Base-by-base conservation (phyloP, 1,140 invertebrate genomes). In the Drosophila ercepeae region DNA sequence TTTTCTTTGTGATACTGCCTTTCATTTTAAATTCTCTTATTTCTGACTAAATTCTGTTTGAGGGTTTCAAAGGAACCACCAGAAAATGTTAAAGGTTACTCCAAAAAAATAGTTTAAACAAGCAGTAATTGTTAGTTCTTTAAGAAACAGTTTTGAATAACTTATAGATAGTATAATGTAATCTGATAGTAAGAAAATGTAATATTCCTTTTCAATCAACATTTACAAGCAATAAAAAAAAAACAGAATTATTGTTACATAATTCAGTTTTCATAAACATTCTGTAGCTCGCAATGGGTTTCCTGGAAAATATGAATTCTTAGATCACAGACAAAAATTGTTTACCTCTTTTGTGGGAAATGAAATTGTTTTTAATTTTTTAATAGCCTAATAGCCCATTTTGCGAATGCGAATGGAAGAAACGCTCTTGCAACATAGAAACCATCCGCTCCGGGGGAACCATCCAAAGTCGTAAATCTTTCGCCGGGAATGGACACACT, bases 401-500 rank as follows among this genome's bases (percentile, higher is more conserved):
- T 64, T 29, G 60, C 25, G 42, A 63, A 29, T 61, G 3, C 29
- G 16, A 39, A 48, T 60, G n/a, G 55, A 48, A 14, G 29, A 46
- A 39, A 25, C 29, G 42, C 14, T 29, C 16, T 27, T 23, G 6
- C 41, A 25, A 25, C 59, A 19, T 16, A 8, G 41, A 45, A 34
- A 11, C 52, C 29, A 14, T 14, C 39, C 52, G 29, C 29, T n/a
- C 16, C 39, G 13, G 2, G 39, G 39, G 36, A 27, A n/a, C n/a
- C 21, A 4, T 21, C 21, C 34, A 57, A 21, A 27, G 39, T 42
- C 34, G 51, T 42, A 53, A 71, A 53, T 59, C 53, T 36, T 61
- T 4, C 32, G 3, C 39, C 36, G 34, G 41, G 36, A 18, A 41
- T 39, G 58, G 13, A 46, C 55, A 91, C 36, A 39, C 93, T 93